Evolutionary conservation across 1,140 invertebrate genomes (phyloP), one percentile per base, ranked within the genome.

Genomic region (Pentalonia nigronervosa): DNA sequence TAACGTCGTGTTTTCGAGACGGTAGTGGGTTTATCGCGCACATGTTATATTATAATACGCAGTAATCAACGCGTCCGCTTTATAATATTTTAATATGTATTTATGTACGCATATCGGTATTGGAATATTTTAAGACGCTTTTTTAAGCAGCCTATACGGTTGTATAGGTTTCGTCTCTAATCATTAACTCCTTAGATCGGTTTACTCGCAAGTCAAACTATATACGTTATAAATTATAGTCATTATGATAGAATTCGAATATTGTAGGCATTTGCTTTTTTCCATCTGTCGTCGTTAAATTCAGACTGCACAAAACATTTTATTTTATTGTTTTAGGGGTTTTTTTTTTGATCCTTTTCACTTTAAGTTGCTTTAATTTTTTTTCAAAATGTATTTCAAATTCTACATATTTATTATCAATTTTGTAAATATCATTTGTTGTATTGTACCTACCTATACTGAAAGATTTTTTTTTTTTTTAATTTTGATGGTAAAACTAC

Each of bases 1-100:
- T 76, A 76, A 84, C 34, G 83, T 84, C 83, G 21, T 84, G 36
- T 84, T 41, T 84, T 45, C 23, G 83, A 84, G 83, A 84, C 83
- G 41, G 83, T 84, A 84, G 83, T 84, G 83, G 83, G 83, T 41
- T 84, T 84, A 41, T 84, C 36, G 36, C 9, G 9, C 23, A 76
- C 30, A 34, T 76, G n/a, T 41, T 41, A 41, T 20, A 76, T 76
- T 76, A n/a, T n/a, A 76, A 76, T 67, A 76, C n/a, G n/a, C 14
- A n/a, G 60, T n/a, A 14, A 76, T 76, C 60, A 76, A 76, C 14
- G n/a, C 4, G 17, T n/a, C n/a, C n/a, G 14, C 60, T 76, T 60
- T 60, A 60, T 60, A 60, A 25, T 60, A 30, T 60, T 60, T 60
- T 76, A 76, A n/a, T 76, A 76, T n/a, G 4, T n/a, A n/a, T 34